A percentile compares a stretch with the other conserved stretches of the same genome.
phyloP scores from a whole-genome alignment of 2,797 vertebrate genomes.

The Coreius guichenoti region DNA sequence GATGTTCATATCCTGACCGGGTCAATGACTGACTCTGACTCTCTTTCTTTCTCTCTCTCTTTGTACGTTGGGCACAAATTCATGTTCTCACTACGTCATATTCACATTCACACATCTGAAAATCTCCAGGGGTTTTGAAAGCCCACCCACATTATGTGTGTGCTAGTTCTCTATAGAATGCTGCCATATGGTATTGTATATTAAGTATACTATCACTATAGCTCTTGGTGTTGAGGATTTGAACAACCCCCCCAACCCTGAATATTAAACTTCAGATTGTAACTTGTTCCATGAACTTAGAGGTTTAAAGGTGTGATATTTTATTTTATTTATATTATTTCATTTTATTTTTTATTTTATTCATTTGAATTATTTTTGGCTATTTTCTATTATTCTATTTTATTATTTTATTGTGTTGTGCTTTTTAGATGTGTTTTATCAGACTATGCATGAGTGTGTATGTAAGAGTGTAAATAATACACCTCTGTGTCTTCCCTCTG shows the following conservation, averaged over 20 bases:
- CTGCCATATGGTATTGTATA: background rate
- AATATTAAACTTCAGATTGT: no score
- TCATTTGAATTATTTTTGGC: background rate
- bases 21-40: conserved; percentile 16
- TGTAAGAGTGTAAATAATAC: conserved; percentile 27
- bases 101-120: conserved; percentile 12
- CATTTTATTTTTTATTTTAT: background rate
- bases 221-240: background rate
- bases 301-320: background rate
- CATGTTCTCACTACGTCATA: background rate
- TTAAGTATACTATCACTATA: background rate
- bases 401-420: background rate
- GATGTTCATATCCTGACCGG: conserved; percentile 49
- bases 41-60: conserved; percentile 1
- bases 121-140: conserved; percentile 8
- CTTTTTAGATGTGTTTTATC: background rate
- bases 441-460: background rate
- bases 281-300: background rate
- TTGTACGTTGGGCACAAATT: background rate
- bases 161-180: background rate
- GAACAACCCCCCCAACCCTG: background rate
- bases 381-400: background rate
- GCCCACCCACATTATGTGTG: conserved; percentile 10
- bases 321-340: background rate
- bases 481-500: background rate